phyloP scores from a whole-genome alignment of 2,113 vertebrate genomes.

The Triplophysa tibetana region DNA sequence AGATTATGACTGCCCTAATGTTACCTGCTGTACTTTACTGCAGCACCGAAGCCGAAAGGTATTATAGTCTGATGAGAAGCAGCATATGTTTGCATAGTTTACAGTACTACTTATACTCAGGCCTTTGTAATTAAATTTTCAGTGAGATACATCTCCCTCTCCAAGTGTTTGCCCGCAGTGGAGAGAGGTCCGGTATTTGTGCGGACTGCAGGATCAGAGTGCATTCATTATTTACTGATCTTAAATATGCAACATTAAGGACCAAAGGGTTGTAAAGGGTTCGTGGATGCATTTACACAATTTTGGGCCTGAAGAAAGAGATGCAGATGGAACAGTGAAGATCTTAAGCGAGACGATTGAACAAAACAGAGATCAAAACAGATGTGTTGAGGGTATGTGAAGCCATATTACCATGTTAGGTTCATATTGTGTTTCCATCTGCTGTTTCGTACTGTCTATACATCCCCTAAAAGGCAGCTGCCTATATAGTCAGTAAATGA shows the following conservation, averaged over 20 bases:
- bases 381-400: background rate
- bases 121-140: background rate
- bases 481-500: background rate
- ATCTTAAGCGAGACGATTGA: background rate
- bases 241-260: constrained; percentile 50
- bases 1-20: background rate
- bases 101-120: background rate
- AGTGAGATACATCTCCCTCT: background rate
- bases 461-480: background rate
- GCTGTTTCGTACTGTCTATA: background rate
- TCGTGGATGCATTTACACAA: constrained; percentile 12
- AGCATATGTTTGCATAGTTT: constrained; percentile 2
- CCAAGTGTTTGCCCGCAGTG: background rate
- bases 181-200: constrained; percentile 4
- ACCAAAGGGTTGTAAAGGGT: constrained; percentile 24
- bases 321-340: constrained; percentile 1
- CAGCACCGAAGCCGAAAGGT: background rate
- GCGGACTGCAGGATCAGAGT: constrained; percentile 1
- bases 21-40: background rate
- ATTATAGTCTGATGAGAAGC: background rate
- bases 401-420: background rate
- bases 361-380: background rate
- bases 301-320: constrained; percentile 26
- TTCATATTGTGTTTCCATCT: background rate
- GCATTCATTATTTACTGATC: constrained; percentile 52